These are phyloP conservation scores for Apamea sordens DNA, from an alignment of 2,888 invertebrate species.

Conservation along the genomic window DNA sequence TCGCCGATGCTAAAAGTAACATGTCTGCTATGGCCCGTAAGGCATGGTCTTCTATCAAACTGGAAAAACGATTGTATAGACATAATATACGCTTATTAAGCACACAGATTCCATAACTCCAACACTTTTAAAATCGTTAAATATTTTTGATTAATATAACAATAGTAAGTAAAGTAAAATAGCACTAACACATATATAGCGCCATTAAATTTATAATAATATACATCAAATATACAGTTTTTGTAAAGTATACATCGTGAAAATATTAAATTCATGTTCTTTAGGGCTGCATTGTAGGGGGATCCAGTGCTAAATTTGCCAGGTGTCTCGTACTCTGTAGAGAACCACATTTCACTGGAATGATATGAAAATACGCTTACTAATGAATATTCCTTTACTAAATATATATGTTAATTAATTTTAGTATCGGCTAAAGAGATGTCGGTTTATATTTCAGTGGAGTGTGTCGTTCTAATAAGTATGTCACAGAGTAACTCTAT, in stretches of 20 bases:
- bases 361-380: constrained; percentile 21
- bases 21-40: background rate
- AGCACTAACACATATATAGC: background rate
- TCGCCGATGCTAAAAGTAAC: background rate
- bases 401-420: constrained; percentile 31
- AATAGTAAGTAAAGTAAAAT: constrained; percentile 2
- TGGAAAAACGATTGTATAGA: constrained; percentile 35
- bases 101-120: constrained; percentile 2
- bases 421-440: constrained; percentile 13
- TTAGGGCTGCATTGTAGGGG: background rate
- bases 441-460: constrained; percentile 27
- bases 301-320: background rate
- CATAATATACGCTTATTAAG: background rate
- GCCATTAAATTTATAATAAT: background rate
- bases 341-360: constrained; percentile 7
- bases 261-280: background rate
- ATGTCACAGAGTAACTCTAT: background rate
- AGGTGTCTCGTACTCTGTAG: background rate
- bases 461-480: background rate
- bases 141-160: constrained; percentile 14
- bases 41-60: background rate
- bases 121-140: background rate
- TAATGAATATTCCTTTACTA: constrained; percentile 27
- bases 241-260: background rate
- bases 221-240: background rate